These are phyloP conservation scores for Takifugu flavidus DNA, from an alignment of 2,113 vertebrate species.

Conservation along the genomic window DNA sequence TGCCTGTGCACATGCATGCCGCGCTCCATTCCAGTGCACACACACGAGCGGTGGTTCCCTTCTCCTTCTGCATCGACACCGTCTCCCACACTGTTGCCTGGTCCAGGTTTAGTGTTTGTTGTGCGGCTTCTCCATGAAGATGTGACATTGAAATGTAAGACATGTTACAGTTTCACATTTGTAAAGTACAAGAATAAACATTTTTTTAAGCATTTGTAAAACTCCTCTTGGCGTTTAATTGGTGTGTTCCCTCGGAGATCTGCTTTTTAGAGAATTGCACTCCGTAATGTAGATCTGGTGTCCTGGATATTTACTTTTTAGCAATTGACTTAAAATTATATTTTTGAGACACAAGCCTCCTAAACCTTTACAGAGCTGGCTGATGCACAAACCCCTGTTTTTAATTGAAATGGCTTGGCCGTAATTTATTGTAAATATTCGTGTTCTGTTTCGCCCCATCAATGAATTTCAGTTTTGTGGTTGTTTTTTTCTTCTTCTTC, in stretches of 20 bases:
- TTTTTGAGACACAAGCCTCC: no score
- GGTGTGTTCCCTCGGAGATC: not conserved
- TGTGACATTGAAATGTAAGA: slow-evolving; percentile 48
- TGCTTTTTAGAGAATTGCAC: not conserved
- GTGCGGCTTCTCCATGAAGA: slow-evolving; percentile 34
- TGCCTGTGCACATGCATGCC: slow-evolving; percentile 2
- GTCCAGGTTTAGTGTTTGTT: slow-evolving; percentile 13
- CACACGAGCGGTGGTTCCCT: slow-evolving; percentile 4
- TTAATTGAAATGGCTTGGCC: not conserved
- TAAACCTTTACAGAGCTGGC: not conserved
- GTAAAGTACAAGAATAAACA: slow-evolving; percentile 41
- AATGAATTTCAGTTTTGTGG: slow-evolving; percentile 21
- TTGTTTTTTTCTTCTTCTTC: not conserved
- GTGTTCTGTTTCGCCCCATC: slow-evolving; percentile 49
- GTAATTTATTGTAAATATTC: not conserved
- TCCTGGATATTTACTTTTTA: no score
- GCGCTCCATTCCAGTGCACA: slow-evolving; percentile 53
- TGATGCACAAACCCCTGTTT: not conserved
- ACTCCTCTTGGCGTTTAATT: not conserved
- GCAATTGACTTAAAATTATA: no score
- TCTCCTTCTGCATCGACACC: slow-evolving; percentile 11
- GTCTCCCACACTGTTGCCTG: slow-evolving; percentile 41
- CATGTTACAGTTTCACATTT: slow-evolving; percentile 46
- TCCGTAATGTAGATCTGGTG: no score
- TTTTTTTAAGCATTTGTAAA: slow-evolving; percentile 69